These are phyloP conservation scores for Mamestra configurata DNA, from an alignment of 1,140 invertebrate genomes.

Conservation along the genomic window DNA sequence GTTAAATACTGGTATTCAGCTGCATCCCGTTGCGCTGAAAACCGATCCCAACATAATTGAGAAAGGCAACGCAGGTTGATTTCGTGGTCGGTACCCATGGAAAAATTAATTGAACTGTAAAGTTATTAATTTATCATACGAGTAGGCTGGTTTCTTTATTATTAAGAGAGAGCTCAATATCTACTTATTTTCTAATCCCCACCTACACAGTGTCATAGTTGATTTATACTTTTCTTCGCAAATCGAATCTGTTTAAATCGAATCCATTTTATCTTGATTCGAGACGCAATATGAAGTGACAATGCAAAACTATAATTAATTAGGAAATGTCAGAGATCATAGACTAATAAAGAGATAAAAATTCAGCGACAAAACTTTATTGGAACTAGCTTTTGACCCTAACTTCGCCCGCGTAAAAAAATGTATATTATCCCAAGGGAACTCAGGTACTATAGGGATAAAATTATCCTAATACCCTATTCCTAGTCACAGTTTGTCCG, in stretches of 20 bases:
- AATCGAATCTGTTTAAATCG: slow-evolving; percentile 21
- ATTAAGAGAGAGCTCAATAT: slow-evolving; percentile 14
- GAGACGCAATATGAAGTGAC: slow-evolving; percentile 28
- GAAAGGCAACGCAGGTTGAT: no score
- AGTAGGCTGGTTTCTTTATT: slow-evolving; percentile 7
- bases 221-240: slow-evolving; percentile 33
- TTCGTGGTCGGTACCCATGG: no score
- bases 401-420: no score
- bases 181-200: slow-evolving; percentile 32
- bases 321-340: background rate
- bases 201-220: slow-evolving; percentile 2
- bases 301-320: slow-evolving; percentile 4
- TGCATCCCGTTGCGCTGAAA: no score
- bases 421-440: no score
- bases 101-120: background rate
- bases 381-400: background rate
- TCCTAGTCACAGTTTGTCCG: no score
- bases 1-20: no score
- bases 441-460: no score
- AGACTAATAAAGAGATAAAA: slow-evolving; percentile 9
- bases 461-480: no score
- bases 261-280: slow-evolving; percentile 15
- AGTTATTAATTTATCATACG: background rate
- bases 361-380: background rate
- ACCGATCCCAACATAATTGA: no score